Evolutionary conservation across 1,140 invertebrate genomes (phyloP), one percentile per base, ranked within the genome.

Genomic region (Coptotermes formosanus): DNA sequence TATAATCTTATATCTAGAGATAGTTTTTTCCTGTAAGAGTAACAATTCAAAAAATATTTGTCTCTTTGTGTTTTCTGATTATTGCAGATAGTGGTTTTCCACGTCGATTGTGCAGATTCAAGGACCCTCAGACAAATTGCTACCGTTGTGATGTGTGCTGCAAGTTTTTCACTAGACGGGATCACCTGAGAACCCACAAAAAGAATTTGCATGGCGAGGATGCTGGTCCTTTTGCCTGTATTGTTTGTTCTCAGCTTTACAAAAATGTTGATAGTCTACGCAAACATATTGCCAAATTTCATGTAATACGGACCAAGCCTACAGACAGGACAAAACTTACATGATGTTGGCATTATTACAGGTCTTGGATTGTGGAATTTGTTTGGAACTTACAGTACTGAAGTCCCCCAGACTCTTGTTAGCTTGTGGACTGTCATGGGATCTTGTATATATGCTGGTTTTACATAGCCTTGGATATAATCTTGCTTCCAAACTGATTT

Each of bases 161-260:
- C 81, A 91, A 91, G 88, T 88, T 86, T 85, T 91, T 91, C 87
- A 89, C 90, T 32, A 88, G 91, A 52, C 87, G 90, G 83, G 90
- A 91, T 88, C 90, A 91, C 85, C 88, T 91, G 52, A 86, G 89
- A 75, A 91, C 90, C 81, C 91, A 91, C 88, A 89, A 90, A 85
- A 91, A 90, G 88, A 91, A 91, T 85, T 90, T 91, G 82, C 91
- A 91, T 85, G 91, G 91, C n/a, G 90, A 91, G 85, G 90, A 90
- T 59, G 90, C 89, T 9, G 91, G 91, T 30, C 91, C 91, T 19
- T 91, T 91, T 87, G 89, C 89, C 69, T 89, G 88, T 86, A 87
- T 87, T 44, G 86, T 88, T 82, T 89, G 88, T 86, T 87, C 86
- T 83, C 87, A 88, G 82, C 82, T 88, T 38, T 87, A 87, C 75